phyloP scores from a whole-genome alignment of 2,888 invertebrate genomes.

The Lithosia quadra region DNA sequence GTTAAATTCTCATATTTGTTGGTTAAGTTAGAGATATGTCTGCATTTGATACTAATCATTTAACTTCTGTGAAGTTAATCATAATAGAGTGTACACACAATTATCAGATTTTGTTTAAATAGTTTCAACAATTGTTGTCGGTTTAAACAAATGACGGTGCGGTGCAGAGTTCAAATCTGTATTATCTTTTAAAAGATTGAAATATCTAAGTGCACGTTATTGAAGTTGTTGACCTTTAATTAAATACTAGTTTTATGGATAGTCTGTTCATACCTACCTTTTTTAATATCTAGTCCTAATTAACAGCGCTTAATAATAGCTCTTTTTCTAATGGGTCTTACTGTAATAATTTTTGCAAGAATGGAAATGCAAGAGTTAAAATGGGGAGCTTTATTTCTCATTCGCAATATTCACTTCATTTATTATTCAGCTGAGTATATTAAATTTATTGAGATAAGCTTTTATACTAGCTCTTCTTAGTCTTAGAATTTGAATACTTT shows the following conservation, averaged over 20 bases:
- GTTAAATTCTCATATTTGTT: not conserved
- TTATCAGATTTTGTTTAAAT: not conserved
- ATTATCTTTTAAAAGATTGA: not conserved
- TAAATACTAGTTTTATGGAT: not conserved
- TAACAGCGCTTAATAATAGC: no score
- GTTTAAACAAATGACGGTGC: not conserved
- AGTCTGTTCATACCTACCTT: not conserved
- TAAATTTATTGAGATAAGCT: no score
- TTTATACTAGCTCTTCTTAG: no score
- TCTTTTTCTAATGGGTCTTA: not conserved
- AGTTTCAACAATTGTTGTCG: no score
- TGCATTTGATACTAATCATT: not conserved
- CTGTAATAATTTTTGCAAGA: no score
- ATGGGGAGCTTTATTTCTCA: no score
- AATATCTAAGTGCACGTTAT: not conserved
- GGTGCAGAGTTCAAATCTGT: not conserved
- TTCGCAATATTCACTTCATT: no score
- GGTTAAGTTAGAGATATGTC: not conserved
- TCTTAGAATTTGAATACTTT: no score
- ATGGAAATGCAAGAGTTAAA: no score
- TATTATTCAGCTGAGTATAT: no score
- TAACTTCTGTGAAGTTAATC: not conserved
- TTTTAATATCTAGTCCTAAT: not conserved
- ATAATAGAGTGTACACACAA: not conserved
- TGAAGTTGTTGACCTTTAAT: not conserved